A percentile compares a stretch with the other conserved stretches of the same genome.
These are phyloP conservation scores for Catajapyx aquilonaris DNA, from an alignment of 1,140 invertebrate species.

Conservation along the genomic window DNA sequence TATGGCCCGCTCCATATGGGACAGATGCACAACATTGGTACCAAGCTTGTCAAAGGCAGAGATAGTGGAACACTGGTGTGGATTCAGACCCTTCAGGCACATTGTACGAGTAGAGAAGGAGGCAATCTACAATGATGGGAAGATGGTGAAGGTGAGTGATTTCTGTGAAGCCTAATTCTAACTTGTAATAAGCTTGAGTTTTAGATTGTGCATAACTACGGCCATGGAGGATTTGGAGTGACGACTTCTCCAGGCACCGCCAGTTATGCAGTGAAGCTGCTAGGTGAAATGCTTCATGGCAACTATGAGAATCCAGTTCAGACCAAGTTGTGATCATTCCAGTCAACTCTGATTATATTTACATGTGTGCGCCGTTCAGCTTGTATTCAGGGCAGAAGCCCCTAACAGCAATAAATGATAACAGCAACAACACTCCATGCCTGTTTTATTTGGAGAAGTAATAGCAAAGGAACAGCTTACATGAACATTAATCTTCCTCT, in stretches of 20 bases:
- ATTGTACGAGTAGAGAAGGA: slow-evolving; percentile 53
- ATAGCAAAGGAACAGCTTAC: too few relatives aligned
- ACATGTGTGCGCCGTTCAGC: too few relatives aligned
- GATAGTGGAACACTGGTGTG: slow-evolving; percentile 41
- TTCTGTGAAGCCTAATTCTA: not conserved
- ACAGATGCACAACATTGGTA: slow-evolving; percentile 44
- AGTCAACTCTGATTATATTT: not conserved
- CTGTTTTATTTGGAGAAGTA: too few relatives aligned
- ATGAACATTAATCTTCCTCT: too few relatives aligned
- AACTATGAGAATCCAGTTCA: not conserved
- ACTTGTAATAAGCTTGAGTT: slow-evolving; percentile 3
- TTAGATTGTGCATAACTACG: slow-evolving; percentile 73
- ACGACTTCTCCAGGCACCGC: slow-evolving; percentile 68
- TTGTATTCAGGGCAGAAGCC: too few relatives aligned
- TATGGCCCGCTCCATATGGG: slow-evolving; percentile 48
- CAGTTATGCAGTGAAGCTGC: slow-evolving; percentile 43
- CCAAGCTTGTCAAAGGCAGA: slow-evolving; percentile 40
- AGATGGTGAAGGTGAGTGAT: slow-evolving; percentile 4
- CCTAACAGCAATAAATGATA: too few relatives aligned
- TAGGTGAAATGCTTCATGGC: slow-evolving; percentile 22
- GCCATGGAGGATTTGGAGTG: slow-evolving; percentile 78
- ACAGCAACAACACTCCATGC: too few relatives aligned
- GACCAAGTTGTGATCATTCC: not conserved
- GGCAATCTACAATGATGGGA: slow-evolving; percentile 13
- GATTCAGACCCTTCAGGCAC: slow-evolving; percentile 54